These are phyloP conservation scores for Tragelaphus scriptus DNA, from an alignment of 2,113 vertebrate genomes.

Conservation along the genomic window DNA sequence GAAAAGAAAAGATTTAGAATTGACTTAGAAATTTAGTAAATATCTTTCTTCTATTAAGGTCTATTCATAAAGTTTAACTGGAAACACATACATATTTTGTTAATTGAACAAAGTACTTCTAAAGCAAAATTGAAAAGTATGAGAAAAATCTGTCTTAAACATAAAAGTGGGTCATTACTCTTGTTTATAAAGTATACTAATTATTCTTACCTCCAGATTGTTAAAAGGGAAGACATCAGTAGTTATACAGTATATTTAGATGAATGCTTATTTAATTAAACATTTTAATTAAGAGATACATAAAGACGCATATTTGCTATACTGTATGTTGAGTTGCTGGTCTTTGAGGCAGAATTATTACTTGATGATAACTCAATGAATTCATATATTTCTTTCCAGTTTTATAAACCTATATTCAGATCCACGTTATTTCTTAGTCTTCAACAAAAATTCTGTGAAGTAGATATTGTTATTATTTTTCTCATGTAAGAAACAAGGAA, in stretches of 20 bases:
- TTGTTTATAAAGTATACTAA: conserved; percentile 14
- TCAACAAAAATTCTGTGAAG: not conserved
- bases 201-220: conserved; percentile 1
- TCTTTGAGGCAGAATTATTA: conserved; percentile 23
- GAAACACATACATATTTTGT: not conserved
- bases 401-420: conserved; percentile 21
- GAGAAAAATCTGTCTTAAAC: conserved; percentile 27
- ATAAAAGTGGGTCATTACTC: not conserved
- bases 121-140: conserved; percentile 23
- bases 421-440: not conserved
- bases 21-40: conserved; percentile 38
- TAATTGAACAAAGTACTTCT: conserved; percentile 1
- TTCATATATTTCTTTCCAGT: not conserved
- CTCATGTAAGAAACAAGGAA: not conserved
- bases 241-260: not conserved
- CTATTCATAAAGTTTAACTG: conserved; percentile 30
- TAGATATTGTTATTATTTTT: conserved; percentile 22
- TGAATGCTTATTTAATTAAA: conserved; percentile 6
- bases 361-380: not conserved
- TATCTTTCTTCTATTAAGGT: not conserved
- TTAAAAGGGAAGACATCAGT: not conserved
- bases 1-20: conserved; percentile 18
- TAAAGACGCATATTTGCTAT: conserved; percentile 20
- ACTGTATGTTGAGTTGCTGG: not conserved
- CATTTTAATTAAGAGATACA: conserved; percentile 4